phyloP scores from a whole-genome alignment of 2,113 vertebrate genomes.

The Corynorhinus townsendii region DNA sequence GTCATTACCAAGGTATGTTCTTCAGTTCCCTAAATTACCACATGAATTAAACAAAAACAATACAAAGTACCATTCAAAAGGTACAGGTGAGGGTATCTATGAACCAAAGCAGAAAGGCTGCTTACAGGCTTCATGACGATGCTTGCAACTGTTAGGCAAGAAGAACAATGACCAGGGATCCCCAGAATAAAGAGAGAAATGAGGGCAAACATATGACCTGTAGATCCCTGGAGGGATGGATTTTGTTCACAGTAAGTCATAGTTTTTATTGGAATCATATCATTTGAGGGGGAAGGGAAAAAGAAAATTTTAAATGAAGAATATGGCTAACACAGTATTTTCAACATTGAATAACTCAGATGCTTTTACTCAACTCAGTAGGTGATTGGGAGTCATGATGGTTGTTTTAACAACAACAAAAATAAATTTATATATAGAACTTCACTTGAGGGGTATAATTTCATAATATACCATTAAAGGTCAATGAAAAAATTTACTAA shows the following conservation, averaged over 20 bases:
- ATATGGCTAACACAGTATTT: background rate
- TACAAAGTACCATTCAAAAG: background rate
- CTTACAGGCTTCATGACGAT: background rate
- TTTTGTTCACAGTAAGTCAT: background rate
- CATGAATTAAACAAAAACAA: background rate
- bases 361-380: background rate
- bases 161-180: background rate
- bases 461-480: background rate
- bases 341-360: background rate
- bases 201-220: background rate
- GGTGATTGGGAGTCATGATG: no score
- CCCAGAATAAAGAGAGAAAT: background rate
- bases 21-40: background rate
- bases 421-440: background rate
- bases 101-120: background rate
- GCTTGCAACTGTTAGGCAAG: rapidly evolving
- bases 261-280: background rate
- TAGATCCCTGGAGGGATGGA: rapidly evolving
- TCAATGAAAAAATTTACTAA: background rate
- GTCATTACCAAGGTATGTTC: conserved; percentile 25
- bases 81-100: background rate
- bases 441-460: background rate
- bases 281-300: background rate
- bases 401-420: background rate
- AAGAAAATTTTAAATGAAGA: background rate